Evolutionary conservation across 2,797 vertebrate genomes (phyloP).

Genomic region (Sebastiscus albofasciatus): DNA sequence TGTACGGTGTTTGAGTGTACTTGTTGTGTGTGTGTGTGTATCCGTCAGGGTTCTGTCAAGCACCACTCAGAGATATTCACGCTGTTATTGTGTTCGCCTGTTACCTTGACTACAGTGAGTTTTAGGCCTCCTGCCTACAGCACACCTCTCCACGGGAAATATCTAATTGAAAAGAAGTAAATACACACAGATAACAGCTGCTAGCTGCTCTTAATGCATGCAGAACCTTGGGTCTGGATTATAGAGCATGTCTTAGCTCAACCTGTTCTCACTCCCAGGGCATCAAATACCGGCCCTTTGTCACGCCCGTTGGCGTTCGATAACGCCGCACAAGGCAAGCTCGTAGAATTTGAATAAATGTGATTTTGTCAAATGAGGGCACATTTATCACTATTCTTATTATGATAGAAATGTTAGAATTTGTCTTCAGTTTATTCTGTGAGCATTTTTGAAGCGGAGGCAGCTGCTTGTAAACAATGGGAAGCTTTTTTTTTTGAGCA

Average conservation of each 20-base stretch:
- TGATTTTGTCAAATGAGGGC: too few species aligned
- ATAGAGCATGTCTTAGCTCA: not conserved
- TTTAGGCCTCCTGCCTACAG: not conserved
- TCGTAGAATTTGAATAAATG: too few species aligned
- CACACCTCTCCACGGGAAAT: not conserved
- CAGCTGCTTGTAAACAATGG: not conserved
- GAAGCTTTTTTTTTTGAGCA: slow-evolving; percentile 1
- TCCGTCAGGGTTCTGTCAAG: not conserved
- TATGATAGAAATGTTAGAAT: not conserved
- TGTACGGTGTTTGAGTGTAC: not conserved
- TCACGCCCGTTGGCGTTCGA: too few species aligned
- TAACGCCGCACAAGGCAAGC: too few species aligned
- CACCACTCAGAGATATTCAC: not conserved
- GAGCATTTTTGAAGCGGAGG: not conserved
- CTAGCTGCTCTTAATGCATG: not conserved
- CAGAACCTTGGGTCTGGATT: not conserved
- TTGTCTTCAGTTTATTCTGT: not conserved
- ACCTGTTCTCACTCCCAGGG: too few species aligned
- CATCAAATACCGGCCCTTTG: too few species aligned
- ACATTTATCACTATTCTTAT: not conserved
- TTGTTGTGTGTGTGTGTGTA: not conserved
- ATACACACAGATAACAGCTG: not conserved
- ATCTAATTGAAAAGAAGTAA: not conserved
- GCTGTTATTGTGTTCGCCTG: not conserved
- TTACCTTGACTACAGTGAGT: not conserved